phyloP scores from a whole-genome alignment of 2,888 invertebrate genomes.

The Lepidocyrtinus sp. region DNA sequence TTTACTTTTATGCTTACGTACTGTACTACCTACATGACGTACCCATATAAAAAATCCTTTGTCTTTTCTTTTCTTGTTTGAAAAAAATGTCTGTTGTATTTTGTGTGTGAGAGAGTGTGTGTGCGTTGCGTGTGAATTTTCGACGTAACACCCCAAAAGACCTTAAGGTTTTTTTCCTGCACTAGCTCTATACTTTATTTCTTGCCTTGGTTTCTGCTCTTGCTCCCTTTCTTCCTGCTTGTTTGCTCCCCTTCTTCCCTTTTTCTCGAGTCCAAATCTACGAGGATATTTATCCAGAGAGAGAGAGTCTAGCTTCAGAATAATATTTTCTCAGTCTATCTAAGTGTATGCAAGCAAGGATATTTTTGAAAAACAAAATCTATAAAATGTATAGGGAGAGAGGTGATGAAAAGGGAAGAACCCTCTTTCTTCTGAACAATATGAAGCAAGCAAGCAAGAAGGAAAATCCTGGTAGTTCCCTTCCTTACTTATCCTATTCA shows the following conservation, averaged over 20 bases:
- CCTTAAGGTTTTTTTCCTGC: slow-evolving; percentile 3
- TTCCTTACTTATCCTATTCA: no score
- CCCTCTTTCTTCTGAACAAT: slow-evolving; percentile 7
- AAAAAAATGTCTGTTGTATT: slow-evolving; percentile 15
- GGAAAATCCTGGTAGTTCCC: no score
- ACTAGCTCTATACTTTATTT: slow-evolving; percentile 15
- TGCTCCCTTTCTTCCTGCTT: not conserved
- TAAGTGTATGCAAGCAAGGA: no score
- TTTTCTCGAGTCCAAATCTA: no score
- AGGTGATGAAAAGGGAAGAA: not conserved
- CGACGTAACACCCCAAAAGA: not conserved
- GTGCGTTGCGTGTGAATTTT: slow-evolving; percentile 6
- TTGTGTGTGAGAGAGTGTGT: no score
- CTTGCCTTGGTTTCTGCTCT: not conserved
- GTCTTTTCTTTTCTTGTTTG: not conserved
- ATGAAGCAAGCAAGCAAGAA: no score
- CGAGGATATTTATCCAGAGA: no score
- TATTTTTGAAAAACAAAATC: no score
- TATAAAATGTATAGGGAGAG: no score
- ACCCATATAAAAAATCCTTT: slow-evolving; percentile 5
- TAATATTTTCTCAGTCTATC: no score
- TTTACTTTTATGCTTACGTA: not conserved
- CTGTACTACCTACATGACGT: not conserved
- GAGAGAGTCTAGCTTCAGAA: no score
- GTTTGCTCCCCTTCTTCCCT: not conserved